phyloP scores from a whole-genome alignment of 2,113 vertebrate species.

The Bujurquina vittata region DNA sequence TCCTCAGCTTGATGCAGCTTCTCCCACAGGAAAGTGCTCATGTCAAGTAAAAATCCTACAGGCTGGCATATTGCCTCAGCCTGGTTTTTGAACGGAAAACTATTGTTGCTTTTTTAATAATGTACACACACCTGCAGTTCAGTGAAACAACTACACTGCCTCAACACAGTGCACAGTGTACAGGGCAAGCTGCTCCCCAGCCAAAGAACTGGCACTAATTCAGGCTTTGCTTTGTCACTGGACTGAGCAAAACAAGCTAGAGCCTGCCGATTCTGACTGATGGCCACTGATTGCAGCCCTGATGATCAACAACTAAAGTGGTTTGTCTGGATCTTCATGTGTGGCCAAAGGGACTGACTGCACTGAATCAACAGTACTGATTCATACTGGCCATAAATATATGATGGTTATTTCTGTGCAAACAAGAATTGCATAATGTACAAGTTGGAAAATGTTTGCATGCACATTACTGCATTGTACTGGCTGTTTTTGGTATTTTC shows the following conservation, averaged over 20 bases:
- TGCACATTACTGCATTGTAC: neutral
- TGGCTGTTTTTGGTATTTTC: neutral
- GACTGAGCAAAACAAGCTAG: conserved; percentile 50
- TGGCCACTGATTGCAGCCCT: conserved; percentile 31
- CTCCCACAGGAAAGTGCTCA: neutral
- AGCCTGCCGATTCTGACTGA: conserved; percentile 44
- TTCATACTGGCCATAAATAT: neutral
- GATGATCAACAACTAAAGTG: conserved; percentile 24
- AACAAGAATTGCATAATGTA: neutral
- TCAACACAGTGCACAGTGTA: conserved; percentile 47
- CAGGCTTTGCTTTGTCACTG: conserved; percentile 60
- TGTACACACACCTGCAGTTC: conserved; percentile 16
- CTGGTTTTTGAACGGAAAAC: conserved; percentile 4
- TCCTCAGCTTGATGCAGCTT: neutral
- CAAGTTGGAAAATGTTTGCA: conserved; percentile 7
- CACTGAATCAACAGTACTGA: conserved; percentile 6
- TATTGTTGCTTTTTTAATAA: neutral
- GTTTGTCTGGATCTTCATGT: conserved; percentile 25
- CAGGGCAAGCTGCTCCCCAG: conserved; percentile 12
- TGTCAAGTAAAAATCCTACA: neutral
- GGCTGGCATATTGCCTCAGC: neutral
- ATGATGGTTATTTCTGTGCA: neutral
- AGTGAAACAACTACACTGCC: conserved; percentile 3
- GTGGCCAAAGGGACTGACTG: conserved; percentile 19
- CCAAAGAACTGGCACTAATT: conserved; percentile 54